phyloP scores from a whole-genome alignment of 2,113 vertebrate genomes.

The Ia io region DNA sequence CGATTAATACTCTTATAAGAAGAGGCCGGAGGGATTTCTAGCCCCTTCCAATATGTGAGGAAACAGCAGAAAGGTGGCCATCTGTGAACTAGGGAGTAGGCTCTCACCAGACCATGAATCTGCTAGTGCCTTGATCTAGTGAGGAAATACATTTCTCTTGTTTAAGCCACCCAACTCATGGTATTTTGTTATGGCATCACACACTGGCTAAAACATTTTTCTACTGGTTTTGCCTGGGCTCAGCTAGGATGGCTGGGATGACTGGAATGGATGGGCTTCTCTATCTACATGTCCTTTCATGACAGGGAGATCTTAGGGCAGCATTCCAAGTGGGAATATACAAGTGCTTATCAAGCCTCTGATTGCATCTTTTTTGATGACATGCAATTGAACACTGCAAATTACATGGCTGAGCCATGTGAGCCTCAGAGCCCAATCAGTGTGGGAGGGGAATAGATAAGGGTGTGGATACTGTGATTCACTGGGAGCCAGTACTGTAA shows the following conservation, averaged over 20 bases:
- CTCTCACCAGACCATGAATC: not conserved
- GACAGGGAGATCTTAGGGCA: not conserved
- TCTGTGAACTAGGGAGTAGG: not conserved
- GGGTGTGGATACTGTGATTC: not conserved
- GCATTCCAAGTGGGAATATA: not conserved
- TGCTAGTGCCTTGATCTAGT: not conserved
- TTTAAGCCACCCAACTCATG: not conserved
- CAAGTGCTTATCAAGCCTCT: not conserved
- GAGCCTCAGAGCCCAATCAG: not conserved
- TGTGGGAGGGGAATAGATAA: not conserved
- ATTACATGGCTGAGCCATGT: not conserved
- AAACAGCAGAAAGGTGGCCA: not conserved
- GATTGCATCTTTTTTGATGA: not conserved
- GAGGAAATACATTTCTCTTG: constrained; percentile 8
- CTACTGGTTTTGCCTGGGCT: not conserved
- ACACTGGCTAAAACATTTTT: not conserved
- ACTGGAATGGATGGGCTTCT: not conserved
- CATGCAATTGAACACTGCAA: not conserved
- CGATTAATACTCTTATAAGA: not conserved
- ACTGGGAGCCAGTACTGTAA: not conserved
- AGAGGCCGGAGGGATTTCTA: not conserved
- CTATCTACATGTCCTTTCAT: not conserved
- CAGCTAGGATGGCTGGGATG: not conserved
- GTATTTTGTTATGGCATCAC: not conserved
- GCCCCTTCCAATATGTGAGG: not conserved